Evolutionary conservation across 2,888 invertebrate species (phyloP), one percentile per base, ranked within the genome.

Genomic region (Resseliella maxima): DNA sequence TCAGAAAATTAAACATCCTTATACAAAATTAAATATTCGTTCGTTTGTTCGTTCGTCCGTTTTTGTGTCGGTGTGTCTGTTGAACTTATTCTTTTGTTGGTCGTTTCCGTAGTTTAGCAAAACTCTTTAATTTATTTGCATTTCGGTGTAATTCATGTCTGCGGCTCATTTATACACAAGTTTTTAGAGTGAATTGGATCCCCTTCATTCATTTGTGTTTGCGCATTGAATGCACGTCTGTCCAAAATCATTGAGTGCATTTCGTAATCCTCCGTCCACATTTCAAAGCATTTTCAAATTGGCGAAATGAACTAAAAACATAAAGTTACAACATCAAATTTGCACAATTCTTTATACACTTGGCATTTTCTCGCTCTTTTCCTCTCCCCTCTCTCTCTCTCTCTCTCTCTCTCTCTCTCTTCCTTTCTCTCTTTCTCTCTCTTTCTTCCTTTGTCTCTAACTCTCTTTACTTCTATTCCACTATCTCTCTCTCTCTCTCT

Each of bases 1-100:
- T 83, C 83, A 83, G 83, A 83, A 83, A 83, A 83, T 83, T 83
- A 83, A 83, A 83, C 83, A 83, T 83, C 83, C 83, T 83, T 83
- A 83, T n/a, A 38, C 38, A 38, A 83, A 83, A 83, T 83, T 83
- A 83, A 83, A 83, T 83, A 83, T 83, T 38, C 83, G n/a, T n/a
- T 38, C 38, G 83, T 38, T 38, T 8, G 12, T 5, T 41, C 41
- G 41, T 5, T 5, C 41, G 36, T 38, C 38, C 38, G 38, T 83
- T 83, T 83, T 38, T 83, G 59, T n/a, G n/a, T n/a, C 59, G n/a
- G 12, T 5, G 3, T 10, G 24, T 27, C 1, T 35, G n/a, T 38
- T 38, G 38, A 8, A 18, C 18, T 8, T 83, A n/a, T 38, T 83
- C 38, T 38, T 83, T 83, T 83, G 83, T 83, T 24, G 38, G 64